Conservation (phyloP, 2,888 invertebrate species). For the Drosophila lutescens region DNA sequence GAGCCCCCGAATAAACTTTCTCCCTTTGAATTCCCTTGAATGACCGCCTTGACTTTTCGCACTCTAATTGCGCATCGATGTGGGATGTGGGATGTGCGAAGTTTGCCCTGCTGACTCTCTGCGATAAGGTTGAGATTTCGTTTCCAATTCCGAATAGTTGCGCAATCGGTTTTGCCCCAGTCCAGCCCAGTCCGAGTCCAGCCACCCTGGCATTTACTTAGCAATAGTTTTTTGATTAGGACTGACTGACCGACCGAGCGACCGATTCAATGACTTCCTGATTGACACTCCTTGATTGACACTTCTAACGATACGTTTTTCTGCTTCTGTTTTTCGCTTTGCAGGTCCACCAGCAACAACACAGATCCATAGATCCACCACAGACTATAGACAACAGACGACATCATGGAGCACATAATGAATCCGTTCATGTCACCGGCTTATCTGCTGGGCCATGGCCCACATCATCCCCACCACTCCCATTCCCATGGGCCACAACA, state of each 20-base stretch:
- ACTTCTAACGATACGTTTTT: conserved; percentile 33
- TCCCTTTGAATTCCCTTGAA: not conserved
- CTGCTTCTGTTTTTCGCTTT: conserved; percentile 18
- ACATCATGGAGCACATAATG: conserved; percentile 83
- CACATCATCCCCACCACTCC: conserved; percentile 55
- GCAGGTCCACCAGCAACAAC: conserved; percentile 1
- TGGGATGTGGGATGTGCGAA: not conserved
- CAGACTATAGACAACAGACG: conserved; percentile 16
- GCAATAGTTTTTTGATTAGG: conserved; percentile 59
- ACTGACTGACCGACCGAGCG: conserved; percentile 17
- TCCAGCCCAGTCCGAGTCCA: not conserved
- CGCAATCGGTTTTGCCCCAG: conserved; percentile 15
- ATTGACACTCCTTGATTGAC: conserved; percentile 42
- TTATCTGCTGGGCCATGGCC: conserved; percentile 84
- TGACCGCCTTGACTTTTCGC: not conserved
- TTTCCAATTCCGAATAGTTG: conserved; percentile 16
- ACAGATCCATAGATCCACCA: conserved; percentile 3
- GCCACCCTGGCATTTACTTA: conserved; percentile 7
- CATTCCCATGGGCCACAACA: conserved; percentile 32
- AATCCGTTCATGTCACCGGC: conserved; percentile 82
- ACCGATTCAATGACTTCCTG: conserved; percentile 46
- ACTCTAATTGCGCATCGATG: conserved; percentile 37
- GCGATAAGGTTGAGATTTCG: conserved; percentile 20
- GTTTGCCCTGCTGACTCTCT: conserved; percentile 16
- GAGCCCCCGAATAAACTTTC: not conserved